Conservation (phyloP, 2,797 vertebrate species). For the Acridotheres tristis region DNA sequence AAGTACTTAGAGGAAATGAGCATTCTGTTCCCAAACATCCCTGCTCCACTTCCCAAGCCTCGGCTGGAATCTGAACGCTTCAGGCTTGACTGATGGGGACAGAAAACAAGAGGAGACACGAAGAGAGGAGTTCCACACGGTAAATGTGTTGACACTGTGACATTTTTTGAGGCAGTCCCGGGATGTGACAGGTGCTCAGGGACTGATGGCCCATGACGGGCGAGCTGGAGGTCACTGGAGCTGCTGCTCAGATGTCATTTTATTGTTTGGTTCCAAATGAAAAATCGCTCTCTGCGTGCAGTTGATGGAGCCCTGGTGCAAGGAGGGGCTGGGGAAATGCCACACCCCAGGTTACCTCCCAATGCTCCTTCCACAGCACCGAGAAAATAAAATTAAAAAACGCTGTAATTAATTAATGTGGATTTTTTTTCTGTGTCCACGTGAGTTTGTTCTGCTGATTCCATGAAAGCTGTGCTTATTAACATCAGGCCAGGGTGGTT, state of each 20-base stretch:
- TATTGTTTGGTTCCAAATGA: conserved; percentile 22
- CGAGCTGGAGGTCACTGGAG: conserved; percentile 12
- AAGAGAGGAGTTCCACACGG: neutral
- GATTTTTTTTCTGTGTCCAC: neutral
- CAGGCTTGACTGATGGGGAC: conserved; percentile 10
- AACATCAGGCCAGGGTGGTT: neutral
- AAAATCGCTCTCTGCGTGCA: neutral
- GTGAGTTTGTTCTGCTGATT: neutral
- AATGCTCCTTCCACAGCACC: neutral
- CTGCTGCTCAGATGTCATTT: neutral
- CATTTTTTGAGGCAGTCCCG: neutral
- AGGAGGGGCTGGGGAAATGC: neutral
- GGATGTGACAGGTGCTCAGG: conserved; percentile 26
- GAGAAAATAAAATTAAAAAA: neutral
- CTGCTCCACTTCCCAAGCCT: neutral
- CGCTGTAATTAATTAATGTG: neutral
- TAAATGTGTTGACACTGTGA: neutral
- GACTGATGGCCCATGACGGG: conserved; percentile 11
- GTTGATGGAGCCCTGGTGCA: neutral
- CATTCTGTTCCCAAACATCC: neutral
- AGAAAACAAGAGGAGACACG: conserved; percentile 8
- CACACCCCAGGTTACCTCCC: neutral
- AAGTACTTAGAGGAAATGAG: conserved; percentile 63
- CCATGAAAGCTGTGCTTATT: neutral
- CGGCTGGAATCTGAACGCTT: neutral